phyloP scores from a whole-genome alignment of 1,140 invertebrate species.

The Halotydeus destructor region DNA sequence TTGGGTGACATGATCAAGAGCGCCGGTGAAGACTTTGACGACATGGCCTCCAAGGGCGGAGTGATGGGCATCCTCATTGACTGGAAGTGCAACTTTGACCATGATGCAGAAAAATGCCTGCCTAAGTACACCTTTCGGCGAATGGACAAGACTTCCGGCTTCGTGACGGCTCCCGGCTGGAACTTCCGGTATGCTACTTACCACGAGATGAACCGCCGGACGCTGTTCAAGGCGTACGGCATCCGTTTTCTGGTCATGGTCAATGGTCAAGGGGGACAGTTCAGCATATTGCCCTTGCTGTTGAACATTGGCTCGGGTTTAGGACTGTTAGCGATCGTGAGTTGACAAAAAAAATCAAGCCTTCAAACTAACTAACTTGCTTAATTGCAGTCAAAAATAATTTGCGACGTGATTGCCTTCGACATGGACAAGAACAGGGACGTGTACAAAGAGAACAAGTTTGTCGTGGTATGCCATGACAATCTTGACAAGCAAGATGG shows the following conservation, averaged over 20 bases:
- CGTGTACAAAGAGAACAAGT: too few relatives aligned
- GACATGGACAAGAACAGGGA: too few relatives aligned
- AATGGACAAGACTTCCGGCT: conserved; percentile 22
- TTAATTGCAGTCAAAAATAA: too few relatives aligned
- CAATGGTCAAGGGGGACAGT: conserved; percentile 29
- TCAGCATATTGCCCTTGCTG: conserved; percentile 28
- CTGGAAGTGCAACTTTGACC: conserved; percentile 34
- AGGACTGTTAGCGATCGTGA: conserved; percentile 30
- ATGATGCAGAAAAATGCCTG: conserved; percentile 25
- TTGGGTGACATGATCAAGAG: conserved; percentile 26
- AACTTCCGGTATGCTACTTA: conserved; percentile 34
- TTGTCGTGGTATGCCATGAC: too few relatives aligned
- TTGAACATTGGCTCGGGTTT: conserved; percentile 32
- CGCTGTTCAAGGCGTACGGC: conserved; percentile 31
- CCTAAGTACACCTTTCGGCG: conserved; percentile 30
- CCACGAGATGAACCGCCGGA: conserved; percentile 23
- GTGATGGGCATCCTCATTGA: conserved; percentile 29
- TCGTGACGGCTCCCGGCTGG: conserved; percentile 24
- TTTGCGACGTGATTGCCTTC: too few relatives aligned
- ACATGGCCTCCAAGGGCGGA: conserved; percentile 26
- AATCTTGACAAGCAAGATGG: too few relatives aligned
- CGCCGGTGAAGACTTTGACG: conserved; percentile 23
- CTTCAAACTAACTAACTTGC: too few relatives aligned
- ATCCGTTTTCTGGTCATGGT: conserved; percentile 31
- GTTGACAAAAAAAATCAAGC: too few relatives aligned